Evolutionary conservation across 2,888 invertebrate genomes (phyloP).

Genomic region (Thera obeliscata): DNA sequence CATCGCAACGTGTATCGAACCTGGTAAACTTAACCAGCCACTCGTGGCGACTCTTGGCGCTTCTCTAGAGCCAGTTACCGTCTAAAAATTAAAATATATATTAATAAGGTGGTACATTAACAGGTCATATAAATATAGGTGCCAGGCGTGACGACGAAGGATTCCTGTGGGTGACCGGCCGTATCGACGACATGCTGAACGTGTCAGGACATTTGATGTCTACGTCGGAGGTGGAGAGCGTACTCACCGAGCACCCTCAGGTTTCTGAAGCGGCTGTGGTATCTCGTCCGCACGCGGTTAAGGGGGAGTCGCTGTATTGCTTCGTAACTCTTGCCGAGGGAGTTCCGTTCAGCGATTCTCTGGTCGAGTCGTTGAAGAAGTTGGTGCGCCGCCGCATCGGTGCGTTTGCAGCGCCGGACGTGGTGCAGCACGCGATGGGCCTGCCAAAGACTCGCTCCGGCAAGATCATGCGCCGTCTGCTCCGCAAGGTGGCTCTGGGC

Average conservation of each 20-base stretch:
- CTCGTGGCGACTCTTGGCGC: neutral
- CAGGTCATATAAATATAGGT: constrained; percentile 82
- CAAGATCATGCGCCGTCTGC: constrained; percentile 98
- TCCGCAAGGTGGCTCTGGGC: constrained; percentile 96
- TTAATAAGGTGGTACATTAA: neutral
- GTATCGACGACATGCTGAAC: constrained; percentile 99
- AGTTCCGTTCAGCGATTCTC: constrained; percentile 87
- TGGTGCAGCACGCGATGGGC: constrained; percentile 96
- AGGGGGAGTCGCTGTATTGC: constrained; percentile 98
- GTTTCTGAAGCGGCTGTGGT: constrained; percentile 98
- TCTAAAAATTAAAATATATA: neutral
- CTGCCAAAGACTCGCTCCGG: constrained; percentile 99
- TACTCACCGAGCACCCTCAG: constrained; percentile 89
- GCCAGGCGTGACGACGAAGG: constrained; percentile 96
- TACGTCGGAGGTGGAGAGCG: constrained; percentile 96
- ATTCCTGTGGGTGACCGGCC: constrained; percentile 97
- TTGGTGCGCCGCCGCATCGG: constrained; percentile 96
- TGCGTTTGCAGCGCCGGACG: constrained; percentile 97
- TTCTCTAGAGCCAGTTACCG: neutral
- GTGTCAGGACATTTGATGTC: constrained; percentile 99
- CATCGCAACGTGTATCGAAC: neutral
- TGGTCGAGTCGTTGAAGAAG: constrained; percentile 89
- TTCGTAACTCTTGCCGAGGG: constrained; percentile 96
- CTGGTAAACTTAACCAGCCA: neutral
- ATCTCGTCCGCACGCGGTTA: constrained; percentile 95